Conservation (phyloP, 2,113 vertebrate genomes). For the Anguilla japonica region DNA sequence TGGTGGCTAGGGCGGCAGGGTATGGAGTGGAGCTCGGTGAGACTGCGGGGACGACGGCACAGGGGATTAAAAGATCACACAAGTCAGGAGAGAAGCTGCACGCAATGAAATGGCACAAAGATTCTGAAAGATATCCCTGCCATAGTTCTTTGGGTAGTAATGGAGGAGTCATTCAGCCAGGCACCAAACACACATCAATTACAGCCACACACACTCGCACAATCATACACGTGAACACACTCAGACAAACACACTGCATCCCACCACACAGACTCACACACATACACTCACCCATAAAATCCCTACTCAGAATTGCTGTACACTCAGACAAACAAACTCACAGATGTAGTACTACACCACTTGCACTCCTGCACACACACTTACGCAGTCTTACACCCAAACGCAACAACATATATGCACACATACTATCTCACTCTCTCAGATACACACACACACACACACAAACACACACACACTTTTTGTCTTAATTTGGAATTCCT, state of each 20-base stretch:
- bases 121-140: conserved; percentile 45
- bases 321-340: neutral
- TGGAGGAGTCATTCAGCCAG: neutral
- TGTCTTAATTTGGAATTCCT: no score
- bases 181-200: neutral
- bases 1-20: neutral
- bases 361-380: neutral
- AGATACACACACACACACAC: no score
- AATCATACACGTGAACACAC: neutral
- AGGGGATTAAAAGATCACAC: conserved; percentile 55
- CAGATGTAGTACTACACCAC: neutral
- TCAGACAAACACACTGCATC: no score
- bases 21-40: conserved; percentile 21
- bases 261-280: neutral
- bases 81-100: conserved; percentile 47
- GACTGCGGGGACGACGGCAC: conserved; percentile 35
- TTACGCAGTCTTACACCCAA: neutral
- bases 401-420: no score
- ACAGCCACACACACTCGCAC: neutral
- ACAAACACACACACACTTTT: no score
- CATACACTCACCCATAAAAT: neutral
- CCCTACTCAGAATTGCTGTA: neutral
- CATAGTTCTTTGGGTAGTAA: conserved; percentile 27
- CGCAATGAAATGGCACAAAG: conserved; percentile 42
- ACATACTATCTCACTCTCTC: no score